phyloP scores from a whole-genome alignment of 2,888 invertebrate species.

The Pterostichus madidus region DNA sequence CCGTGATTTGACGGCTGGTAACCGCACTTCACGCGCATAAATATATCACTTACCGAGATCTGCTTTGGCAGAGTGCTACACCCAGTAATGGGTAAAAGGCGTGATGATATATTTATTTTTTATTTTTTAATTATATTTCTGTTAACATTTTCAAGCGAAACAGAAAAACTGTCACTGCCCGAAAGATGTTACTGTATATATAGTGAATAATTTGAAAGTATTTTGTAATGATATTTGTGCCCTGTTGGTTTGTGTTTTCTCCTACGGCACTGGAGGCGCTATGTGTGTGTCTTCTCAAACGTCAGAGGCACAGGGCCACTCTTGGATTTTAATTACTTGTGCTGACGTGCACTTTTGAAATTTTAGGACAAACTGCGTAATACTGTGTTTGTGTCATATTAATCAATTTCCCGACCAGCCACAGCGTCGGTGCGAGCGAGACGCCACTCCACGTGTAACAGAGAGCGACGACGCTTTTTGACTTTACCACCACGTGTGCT shows the following conservation, averaged over 20 bases:
- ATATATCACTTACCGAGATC: too few relatives aligned
- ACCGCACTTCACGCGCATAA: too few relatives aligned
- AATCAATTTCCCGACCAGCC: conserved; percentile 72
- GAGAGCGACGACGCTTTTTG: conserved; percentile 40
- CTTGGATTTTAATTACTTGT: conserved; percentile 75
- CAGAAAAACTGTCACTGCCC: too few relatives aligned
- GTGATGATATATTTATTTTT: too few relatives aligned
- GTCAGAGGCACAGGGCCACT: conserved; percentile 74
- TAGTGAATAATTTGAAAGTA: too few relatives aligned
- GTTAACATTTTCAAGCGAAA: too few relatives aligned
- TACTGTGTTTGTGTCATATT: conserved; percentile 74
- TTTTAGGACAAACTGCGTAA: conserved; percentile 73
- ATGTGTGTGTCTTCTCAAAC: conserved; percentile 69
- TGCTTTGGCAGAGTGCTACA: too few relatives aligned
- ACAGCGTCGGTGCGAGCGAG: conserved; percentile 20
- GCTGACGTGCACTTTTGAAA: conserved; percentile 76
- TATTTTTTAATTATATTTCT: too few relatives aligned
- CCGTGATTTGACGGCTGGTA: too few relatives aligned
- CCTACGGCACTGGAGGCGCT: conserved; percentile 66
- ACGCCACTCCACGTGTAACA: neutral
- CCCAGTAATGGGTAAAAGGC: too few relatives aligned
- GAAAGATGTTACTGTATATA: too few relatives aligned
- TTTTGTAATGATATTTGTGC: too few relatives aligned
- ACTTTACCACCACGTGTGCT: conserved; percentile 33
- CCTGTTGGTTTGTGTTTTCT: neutral